Percentiles rank a stretch among this genome's conserved stretches.
Conservation (phyloP, 2,888 invertebrate species). For the Carcina quercana region DNA sequence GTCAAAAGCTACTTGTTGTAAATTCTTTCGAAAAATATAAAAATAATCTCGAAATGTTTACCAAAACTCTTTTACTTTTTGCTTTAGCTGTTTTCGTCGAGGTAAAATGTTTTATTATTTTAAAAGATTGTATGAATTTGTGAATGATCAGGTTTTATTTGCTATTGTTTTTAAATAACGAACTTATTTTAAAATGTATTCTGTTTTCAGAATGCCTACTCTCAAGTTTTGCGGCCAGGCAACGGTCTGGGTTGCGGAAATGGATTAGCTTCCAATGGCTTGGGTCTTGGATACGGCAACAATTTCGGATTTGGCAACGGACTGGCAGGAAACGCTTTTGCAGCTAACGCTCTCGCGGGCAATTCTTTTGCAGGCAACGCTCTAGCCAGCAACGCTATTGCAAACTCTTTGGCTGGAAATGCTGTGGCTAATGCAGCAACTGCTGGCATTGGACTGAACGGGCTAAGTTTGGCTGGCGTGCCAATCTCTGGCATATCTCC, state of each 20-base stretch:
- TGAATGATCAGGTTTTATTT: too few relatives aligned
- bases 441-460: conserved; percentile 9
- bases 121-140: background rate
- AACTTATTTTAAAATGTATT: conserved; percentile 2
- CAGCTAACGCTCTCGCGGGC: conserved; percentile 12
- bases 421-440: conserved; percentile 1
- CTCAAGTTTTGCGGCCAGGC: conserved; percentile 18
- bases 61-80: too few relatives aligned
- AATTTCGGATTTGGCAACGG: conserved; percentile 12
- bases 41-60: too few relatives aligned
- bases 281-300: conserved; percentile 9
- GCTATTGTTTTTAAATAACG: background rate
- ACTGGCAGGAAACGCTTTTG: conserved; percentile 6
- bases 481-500: conserved; percentile 19
- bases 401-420: conserved; percentile 12
- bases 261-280: conserved; percentile 3
- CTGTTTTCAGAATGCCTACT: conserved; percentile 24
- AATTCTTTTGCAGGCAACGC: conserved; percentile 11
- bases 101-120: too few relatives aligned
- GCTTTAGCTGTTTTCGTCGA: too few relatives aligned
- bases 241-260: conserved; percentile 1
- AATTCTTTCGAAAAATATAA: too few relatives aligned
- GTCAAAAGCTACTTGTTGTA: too few relatives aligned
- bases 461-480: conserved; percentile 7
- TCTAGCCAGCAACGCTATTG: background rate